Evolutionary conservation across 1,140 invertebrate genomes (phyloP), one percentile per base, ranked within the genome.

Genomic region (Drosophila quadrilineata): DNA sequence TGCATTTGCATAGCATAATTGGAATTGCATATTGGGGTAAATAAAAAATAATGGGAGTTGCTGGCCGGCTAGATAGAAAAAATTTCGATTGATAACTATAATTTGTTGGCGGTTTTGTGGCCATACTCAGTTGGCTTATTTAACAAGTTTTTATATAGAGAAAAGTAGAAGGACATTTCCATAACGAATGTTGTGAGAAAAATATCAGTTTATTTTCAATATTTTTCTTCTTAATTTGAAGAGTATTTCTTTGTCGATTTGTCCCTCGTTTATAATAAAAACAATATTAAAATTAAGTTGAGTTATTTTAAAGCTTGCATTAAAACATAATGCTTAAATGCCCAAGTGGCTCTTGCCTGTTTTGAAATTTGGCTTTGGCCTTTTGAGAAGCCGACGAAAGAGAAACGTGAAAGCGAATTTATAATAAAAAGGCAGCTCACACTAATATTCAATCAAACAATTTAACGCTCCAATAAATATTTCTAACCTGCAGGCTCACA

Each of bases 1-100:
- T 84, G 73, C 77, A 84, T 84, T 84, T 84, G 77, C 77, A 84
- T 84, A 75, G 79, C 53, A 71, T 84, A 84, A 84, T 84, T 84
- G 77, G 79, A 84, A 84, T 82, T 71, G 73, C 69, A 41, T 70
- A 56, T 65, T 48, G 41, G 19, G 54, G 41, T 65, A 62, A 62
- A 54, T 3, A 63, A 21, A 26, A 6, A 31, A 24, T 2, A 38
- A 19, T 6, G n/a, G n/a, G n/a, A n/a, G n/a, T n/a, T n/a, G n/a
- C n/a, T n/a, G n/a, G n/a, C n/a, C n/a, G n/a, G n/a, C n/a, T n/a
- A 43, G 21, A 22, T 6, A 41, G n/a, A 46, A 46, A 40, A 40
- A 50, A 54, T 46, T 45, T 12, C 56, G 36, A 79, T 77, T 73
- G 77, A 74, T 74, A 80, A 80, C 68, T 84, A 80, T 84, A 76